A percentile compares a stretch with the other conserved stretches of the same genome.
Conservation (phyloP, 2,113 vertebrate genomes). For the Glaucidium brasilianum region DNA sequence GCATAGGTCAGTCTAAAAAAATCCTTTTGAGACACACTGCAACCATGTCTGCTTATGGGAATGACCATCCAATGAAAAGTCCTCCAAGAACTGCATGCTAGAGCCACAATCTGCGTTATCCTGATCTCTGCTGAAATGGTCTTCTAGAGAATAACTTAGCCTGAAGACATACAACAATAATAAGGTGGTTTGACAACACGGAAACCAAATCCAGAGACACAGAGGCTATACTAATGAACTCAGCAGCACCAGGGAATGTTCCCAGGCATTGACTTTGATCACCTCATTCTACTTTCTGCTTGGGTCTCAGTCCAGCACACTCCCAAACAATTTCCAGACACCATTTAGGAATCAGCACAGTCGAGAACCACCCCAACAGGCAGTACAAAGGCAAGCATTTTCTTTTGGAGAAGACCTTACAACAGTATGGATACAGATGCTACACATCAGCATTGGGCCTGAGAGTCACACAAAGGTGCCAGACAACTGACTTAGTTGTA, state of each 20-base stretch:
- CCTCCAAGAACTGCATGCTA: background rate
- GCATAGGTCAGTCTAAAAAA: background rate
- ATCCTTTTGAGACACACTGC: background rate
- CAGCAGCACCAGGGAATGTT: background rate
- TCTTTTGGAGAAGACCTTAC: background rate
- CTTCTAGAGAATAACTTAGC: background rate
- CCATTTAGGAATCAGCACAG: background rate
- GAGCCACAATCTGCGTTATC: background rate
- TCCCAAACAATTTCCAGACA: background rate
- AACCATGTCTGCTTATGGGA: background rate
- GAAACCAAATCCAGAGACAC: background rate
- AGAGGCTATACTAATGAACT: background rate
- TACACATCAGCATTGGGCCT: rapidly evolving
- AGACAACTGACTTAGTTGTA: background rate
- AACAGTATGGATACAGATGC: background rate
- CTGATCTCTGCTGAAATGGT: background rate
- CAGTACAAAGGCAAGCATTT: background rate
- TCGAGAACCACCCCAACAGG: background rate
- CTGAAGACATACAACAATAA: background rate
- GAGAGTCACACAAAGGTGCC: background rate
- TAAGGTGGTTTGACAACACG: background rate
- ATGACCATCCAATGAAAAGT: background rate
- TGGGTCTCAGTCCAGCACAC: background rate
- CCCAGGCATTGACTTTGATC: background rate
- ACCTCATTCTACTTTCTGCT: background rate